phyloP scores from a whole-genome alignment of 2,797 vertebrate genomes.

The Decapterus maruadsi region DNA sequence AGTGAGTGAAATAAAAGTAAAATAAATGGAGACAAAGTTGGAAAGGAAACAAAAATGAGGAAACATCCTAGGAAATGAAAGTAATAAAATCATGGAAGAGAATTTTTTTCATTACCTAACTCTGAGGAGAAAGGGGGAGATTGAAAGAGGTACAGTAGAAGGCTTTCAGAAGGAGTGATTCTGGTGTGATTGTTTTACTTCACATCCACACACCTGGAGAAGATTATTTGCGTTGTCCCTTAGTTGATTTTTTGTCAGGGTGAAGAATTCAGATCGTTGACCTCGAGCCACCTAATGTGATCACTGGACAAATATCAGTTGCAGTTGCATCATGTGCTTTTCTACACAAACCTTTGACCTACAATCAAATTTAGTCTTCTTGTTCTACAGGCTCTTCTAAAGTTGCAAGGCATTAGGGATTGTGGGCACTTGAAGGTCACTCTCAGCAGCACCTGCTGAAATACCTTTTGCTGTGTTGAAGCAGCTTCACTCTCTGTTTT shows the following conservation, averaged over 20 bases:
- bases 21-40: conserved; percentile 20
- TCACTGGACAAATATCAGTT: too few relatives aligned
- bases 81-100: conserved; percentile 1
- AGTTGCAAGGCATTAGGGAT: too few relatives aligned
- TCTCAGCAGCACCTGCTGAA: too few relatives aligned
- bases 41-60: background rate
- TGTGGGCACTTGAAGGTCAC: too few relatives aligned
- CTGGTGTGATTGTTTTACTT: conserved; percentile 5
- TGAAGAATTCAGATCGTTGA: background rate
- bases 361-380: too few relatives aligned
- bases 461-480: too few relatives aligned
- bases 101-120: conserved; percentile 24
- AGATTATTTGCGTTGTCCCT: background rate
- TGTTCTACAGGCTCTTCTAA: too few relatives aligned
- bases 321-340: too few relatives aligned
- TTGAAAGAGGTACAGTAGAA: conserved; percentile 6
- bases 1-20: background rate
- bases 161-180: conserved; percentile 10
- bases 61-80: conserved; percentile 33
- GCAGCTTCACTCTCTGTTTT: too few relatives aligned
- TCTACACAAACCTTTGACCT: too few relatives aligned
- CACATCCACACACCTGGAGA: background rate
- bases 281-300: background rate
- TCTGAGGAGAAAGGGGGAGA: conserved; percentile 23
- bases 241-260: background rate